Evolutionary conservation across 2,888 invertebrate genomes (phyloP).

Genomic region (Cylindroiulus punctatus): DNA sequence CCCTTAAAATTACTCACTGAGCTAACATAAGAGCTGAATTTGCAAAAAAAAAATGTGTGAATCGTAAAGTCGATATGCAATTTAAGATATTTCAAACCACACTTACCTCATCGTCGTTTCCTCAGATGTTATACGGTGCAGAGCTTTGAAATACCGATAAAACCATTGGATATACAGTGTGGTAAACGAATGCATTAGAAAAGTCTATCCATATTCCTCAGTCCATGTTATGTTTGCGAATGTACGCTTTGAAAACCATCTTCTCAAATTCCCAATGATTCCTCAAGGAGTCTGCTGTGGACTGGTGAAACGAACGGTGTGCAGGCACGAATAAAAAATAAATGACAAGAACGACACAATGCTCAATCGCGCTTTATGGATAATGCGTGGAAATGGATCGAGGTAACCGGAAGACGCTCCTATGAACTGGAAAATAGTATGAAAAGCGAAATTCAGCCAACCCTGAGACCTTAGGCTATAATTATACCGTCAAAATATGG

Average conservation of each 20-base stretch:
- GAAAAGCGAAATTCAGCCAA: constrained; percentile 44
- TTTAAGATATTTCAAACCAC: not conserved
- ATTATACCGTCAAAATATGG: constrained; percentile 22
- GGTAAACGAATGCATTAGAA: not conserved
- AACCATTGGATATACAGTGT: not conserved
- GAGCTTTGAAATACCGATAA: not conserved
- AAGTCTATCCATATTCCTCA: not conserved
- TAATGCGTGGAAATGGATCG: constrained; percentile 43
- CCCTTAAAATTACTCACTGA: too few relatives aligned
- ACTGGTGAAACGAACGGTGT: constrained; percentile 23
- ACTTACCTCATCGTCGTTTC: not conserved
- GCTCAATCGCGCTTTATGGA: constrained; percentile 45
- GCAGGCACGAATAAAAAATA: constrained; percentile 27
- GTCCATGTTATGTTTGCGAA: not conserved
- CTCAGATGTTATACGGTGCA: not conserved
- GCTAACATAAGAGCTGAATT: too few relatives aligned
- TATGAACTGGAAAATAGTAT: constrained; percentile 45
- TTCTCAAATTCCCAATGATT: not conserved
- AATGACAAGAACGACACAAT: not conserved
- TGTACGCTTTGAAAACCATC: not conserved
- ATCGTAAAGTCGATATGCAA: too few relatives aligned
- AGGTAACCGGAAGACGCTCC: constrained; percentile 45
- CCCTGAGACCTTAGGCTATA: constrained; percentile 21
- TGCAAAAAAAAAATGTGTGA: too few relatives aligned
- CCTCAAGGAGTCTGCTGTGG: constrained; percentile 14